phyloP scores from a whole-genome alignment of 2,888 invertebrate species.

The Hemithea aestivaria region DNA sequence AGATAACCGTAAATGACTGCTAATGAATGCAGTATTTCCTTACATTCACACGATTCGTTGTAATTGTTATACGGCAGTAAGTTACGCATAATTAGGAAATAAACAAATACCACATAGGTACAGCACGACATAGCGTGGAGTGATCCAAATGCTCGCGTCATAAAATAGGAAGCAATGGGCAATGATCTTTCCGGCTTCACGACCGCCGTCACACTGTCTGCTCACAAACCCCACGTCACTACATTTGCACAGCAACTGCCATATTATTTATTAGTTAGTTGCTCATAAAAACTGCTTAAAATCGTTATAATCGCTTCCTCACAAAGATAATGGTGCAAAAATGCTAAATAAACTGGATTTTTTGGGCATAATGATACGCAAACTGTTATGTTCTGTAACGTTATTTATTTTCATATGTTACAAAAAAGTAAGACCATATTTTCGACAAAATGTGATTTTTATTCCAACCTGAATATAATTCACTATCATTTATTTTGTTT shows the following conservation, averaged over 20 bases:
- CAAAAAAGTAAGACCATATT: not conserved
- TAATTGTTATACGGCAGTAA: too few species aligned
- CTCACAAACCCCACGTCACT: constrained; percentile 16
- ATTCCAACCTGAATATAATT: too few species aligned
- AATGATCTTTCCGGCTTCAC: constrained; percentile 22
- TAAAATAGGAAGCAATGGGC: constrained; percentile 15
- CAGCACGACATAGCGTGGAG: constrained; percentile 1
- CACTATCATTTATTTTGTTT: too few species aligned
- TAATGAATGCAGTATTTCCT: too few species aligned
- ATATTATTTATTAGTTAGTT: not conserved
- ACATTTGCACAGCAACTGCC: constrained; percentile 15
- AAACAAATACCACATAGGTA: too few species aligned
- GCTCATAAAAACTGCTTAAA: constrained; percentile 4
- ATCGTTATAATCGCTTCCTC: not conserved
- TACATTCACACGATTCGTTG: not conserved
- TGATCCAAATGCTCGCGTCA: constrained; percentile 2
- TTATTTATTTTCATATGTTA: constrained; percentile 12
- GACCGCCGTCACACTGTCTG: constrained; percentile 22
- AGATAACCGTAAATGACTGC: too few species aligned
- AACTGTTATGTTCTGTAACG: constrained; percentile 9
- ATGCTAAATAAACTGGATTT: constrained; percentile 7
- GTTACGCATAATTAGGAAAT: too few species aligned
- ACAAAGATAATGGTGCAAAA: constrained; percentile 10
- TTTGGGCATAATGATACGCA: constrained; percentile 4
- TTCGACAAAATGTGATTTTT: too few species aligned